These are phyloP conservation scores for Cactoblastis cactorum DNA, from an alignment of 2,888 invertebrate genomes.

Conservation along the genomic window DNA sequence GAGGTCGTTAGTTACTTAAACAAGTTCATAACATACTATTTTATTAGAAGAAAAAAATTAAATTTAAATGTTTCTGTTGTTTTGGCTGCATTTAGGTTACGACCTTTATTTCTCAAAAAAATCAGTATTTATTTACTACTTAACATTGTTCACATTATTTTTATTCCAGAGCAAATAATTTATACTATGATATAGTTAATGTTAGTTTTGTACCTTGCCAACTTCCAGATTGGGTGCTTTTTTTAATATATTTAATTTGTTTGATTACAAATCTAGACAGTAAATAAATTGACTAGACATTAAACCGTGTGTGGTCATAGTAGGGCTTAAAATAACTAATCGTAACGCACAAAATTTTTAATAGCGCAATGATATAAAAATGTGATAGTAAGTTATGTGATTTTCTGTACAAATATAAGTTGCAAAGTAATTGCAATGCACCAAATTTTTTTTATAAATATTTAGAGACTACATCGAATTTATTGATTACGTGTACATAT, in stretches of 20 bases:
- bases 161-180: not conserved
- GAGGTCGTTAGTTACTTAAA: too few species aligned
- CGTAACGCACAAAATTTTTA: not conserved
- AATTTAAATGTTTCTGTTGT: too few species aligned
- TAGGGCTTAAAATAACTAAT: too few species aligned
- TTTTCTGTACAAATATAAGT: constrained; percentile 1
- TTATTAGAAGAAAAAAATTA: too few species aligned
- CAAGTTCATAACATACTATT: too few species aligned
- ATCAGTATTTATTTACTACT: not conserved
- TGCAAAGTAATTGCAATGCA: not conserved
- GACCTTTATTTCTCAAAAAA: not conserved
- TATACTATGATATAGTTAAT: not conserved
- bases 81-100: not conserved
- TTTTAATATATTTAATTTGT: not conserved
- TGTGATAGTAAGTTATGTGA: constrained; percentile 1
- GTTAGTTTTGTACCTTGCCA: not conserved
- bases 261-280: too few species aligned
- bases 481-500: too few species aligned
- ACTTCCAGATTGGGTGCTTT: not conserved
- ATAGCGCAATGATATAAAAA: not conserved
- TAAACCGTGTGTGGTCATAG: too few species aligned
- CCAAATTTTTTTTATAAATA: not conserved
- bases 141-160: too few species aligned
- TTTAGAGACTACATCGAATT: not conserved
- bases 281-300: too few species aligned